Base-by-base conservation (phyloP, 2,888 invertebrate species). In the Lutraria lutraria region DNA sequence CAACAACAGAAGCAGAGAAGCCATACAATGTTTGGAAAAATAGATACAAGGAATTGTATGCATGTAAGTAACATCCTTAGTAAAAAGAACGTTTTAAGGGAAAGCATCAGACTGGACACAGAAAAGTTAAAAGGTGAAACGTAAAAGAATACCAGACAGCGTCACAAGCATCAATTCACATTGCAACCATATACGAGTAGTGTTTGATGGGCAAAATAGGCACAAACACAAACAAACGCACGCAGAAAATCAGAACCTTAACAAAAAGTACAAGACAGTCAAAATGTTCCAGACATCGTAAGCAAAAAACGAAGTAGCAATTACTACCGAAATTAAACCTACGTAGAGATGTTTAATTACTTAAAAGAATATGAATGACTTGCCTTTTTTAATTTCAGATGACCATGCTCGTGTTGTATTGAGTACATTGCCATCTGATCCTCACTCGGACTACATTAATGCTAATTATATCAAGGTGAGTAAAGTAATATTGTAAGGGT, bases 1-100 rank as follows among this genome's bases (percentile, higher is more conserved):
- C 86, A 31, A 72, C 86, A 43, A 52, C 52, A 29, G 72, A 81
- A 12, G 86, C 86, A 25, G 72, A 19, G 29, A 82, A 81, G 29
- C 31, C 63, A 2, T 31, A 31, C 54, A 86, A 86, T 72, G 31
- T 15, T 29, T 81, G 86, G 6, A 86, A 86, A 81, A 86, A 86
- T 31, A 86, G 86, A 82, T 86, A 86, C 52, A 86, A 82, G 25
- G 81, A 34, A 13, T 29, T 86, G 72, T 86, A 86, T 82, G 86
- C 86, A 54, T 86, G 86, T 86, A 82, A 68, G 86, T 86, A 52
- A 31, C 60, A 81, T 25, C 81, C 13, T 8, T 1, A 15, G 15
- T 31, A 8, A n/a, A 13, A 15, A 6, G 8, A 29, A 31, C 13
- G 12, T 72, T n/a, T 31, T 29, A 6, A 4, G 29, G 16, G 6